A percentile compares a stretch with the other conserved stretches of the same genome.
phyloP scores from a whole-genome alignment of 1,140 invertebrate species.

The Calephelis virginiensis region DNA sequence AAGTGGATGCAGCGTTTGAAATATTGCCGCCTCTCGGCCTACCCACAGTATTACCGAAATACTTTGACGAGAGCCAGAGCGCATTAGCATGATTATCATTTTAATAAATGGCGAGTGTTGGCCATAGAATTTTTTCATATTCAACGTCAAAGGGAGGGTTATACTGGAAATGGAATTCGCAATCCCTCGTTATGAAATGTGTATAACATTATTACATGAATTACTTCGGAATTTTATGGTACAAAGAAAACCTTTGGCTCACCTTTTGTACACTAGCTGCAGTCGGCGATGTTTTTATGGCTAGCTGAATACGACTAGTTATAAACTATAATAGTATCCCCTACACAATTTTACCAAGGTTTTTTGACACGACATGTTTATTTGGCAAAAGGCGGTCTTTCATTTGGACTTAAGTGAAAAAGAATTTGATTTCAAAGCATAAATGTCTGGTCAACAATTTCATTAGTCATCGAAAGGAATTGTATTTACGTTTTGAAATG shows the following conservation, averaged over 20 bases:
- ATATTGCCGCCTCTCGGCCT: not conserved
- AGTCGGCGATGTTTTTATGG: too few species aligned
- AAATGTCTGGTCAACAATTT: not conserved
- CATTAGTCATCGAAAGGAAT: not conserved
- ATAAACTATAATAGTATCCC: too few species aligned
- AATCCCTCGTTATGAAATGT: slow-evolving; percentile 11
- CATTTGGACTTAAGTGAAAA: slow-evolving; percentile 1
- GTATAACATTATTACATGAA: slow-evolving; percentile 1
- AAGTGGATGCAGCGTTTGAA: not conserved
- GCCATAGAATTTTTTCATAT: slow-evolving; percentile 20
- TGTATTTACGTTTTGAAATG: too few species aligned
- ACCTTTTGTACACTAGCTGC: not conserved
- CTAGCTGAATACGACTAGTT: too few species aligned
- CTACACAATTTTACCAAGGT: too few species aligned
- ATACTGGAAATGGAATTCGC: slow-evolving; percentile 12
- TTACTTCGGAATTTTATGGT: slow-evolving; percentile 8
- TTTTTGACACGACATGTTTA: too few species aligned
- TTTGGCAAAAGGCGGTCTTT: too few species aligned
- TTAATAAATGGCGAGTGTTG: slow-evolving; percentile 23
- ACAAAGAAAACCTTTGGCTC: not conserved
- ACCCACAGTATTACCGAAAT: slow-evolving; percentile 9
- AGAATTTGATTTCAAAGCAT: not conserved
- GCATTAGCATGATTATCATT: slow-evolving; percentile 25
- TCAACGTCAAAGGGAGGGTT: slow-evolving; percentile 15
- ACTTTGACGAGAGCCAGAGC: slow-evolving; percentile 18